Conservation (phyloP, 2,113 vertebrate genomes). For the Azemiops feae region DNA sequence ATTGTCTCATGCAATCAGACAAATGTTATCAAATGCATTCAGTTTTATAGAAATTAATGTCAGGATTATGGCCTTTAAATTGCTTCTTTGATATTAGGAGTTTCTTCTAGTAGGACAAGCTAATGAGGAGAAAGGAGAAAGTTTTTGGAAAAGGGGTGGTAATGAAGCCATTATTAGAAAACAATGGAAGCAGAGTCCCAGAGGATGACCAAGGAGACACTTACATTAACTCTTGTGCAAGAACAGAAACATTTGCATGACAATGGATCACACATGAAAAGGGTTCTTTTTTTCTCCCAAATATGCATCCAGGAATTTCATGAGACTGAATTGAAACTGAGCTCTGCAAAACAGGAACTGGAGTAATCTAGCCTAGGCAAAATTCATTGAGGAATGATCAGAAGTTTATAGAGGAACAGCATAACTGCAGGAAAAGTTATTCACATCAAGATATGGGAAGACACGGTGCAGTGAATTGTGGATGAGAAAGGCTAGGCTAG, state of each 20-base stretch:
- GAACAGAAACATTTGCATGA: neutral
- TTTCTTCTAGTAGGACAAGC: neutral
- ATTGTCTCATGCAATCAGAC: neutral
- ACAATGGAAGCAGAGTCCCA: neutral
- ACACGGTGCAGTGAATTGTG: conserved; percentile 53
- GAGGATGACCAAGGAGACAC: neutral
- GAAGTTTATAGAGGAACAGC: conserved; percentile 55
- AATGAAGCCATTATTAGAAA: neutral
- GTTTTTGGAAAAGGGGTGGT: neutral
- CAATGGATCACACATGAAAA: neutral
- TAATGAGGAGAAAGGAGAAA: neutral
- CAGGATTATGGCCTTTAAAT: neutral
- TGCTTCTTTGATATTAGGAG: neutral
- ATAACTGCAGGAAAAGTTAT: conserved; percentile 52
- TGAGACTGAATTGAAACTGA: conserved; percentile 25
- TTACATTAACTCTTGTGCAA: conserved; percentile 1
- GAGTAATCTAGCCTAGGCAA: conserved; percentile 46
- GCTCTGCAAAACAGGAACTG: conserved; percentile 29
- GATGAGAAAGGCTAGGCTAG: conserved; percentile 51
- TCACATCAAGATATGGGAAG: conserved; percentile 40
- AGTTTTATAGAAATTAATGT: neutral
- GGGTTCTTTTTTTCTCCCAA: neutral
- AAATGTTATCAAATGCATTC: neutral
- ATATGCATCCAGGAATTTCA: conserved; percentile 19
- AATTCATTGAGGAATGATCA: conserved; percentile 45